Percentiles rank a stretch among this genome's conserved stretches.
phyloP scores from a whole-genome alignment of 1,140 invertebrate genomes.

The Drosophila pseudoananassae region DNA sequence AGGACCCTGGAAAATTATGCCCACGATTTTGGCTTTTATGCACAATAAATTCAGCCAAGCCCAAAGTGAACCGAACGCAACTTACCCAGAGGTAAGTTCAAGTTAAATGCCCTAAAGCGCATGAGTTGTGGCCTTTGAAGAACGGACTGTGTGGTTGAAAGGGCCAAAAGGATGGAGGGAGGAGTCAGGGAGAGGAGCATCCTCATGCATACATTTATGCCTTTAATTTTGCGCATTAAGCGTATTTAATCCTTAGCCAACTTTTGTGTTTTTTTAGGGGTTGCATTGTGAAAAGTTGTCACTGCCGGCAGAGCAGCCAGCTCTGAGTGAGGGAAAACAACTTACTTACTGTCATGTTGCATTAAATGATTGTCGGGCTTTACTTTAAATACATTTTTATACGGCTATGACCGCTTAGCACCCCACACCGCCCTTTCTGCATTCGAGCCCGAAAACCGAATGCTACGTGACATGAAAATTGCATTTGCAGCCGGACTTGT shows the following conservation, averaged over 20 bases:
- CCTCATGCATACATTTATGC: slow-evolving; percentile 61
- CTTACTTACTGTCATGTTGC: slow-evolving; percentile 75
- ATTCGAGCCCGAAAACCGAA: slow-evolving; percentile 40
- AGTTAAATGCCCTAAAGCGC: slow-evolving; percentile 72
- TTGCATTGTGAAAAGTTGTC: slow-evolving; percentile 63
- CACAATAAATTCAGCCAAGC: slow-evolving; percentile 67
- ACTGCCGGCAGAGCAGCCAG: slow-evolving; percentile 32
- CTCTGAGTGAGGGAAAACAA: slow-evolving; percentile 28
- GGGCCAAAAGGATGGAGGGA: neutral
- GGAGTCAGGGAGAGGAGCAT: slow-evolving; percentile 13
- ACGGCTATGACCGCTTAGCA: slow-evolving; percentile 62
- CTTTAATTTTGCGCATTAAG: slow-evolving; percentile 81
- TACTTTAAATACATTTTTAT: slow-evolving; percentile 73
- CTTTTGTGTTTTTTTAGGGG: slow-evolving; percentile 38
- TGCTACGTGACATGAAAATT: slow-evolving; percentile 81
- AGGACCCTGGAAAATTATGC: slow-evolving; percentile 57
- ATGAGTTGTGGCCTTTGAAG: slow-evolving; percentile 69
- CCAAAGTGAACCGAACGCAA: slow-evolving; percentile 27
- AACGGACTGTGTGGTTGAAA: slow-evolving; percentile 21
- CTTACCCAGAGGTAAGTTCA: slow-evolving; percentile 46
- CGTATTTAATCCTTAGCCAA: slow-evolving; percentile 74
- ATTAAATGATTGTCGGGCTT: slow-evolving; percentile 75
- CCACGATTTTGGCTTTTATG: slow-evolving; percentile 70
- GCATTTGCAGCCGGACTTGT: slow-evolving; percentile 67
- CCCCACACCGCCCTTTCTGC: neutral